phyloP scores from a whole-genome alignment of 2,888 invertebrate genomes.

The Mystacides longicornis region DNA sequence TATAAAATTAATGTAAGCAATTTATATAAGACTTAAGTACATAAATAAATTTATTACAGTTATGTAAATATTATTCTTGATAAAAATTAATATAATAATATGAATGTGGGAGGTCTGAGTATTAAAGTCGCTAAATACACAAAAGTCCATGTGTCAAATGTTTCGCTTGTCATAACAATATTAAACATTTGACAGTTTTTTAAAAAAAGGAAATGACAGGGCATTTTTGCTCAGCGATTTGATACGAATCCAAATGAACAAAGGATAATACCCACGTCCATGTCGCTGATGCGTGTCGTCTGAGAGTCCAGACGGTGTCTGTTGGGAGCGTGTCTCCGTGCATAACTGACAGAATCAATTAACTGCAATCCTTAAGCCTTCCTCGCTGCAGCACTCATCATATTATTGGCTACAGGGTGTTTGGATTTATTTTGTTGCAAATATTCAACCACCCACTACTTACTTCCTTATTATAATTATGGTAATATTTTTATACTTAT shows the following conservation, averaged over 20 bases:
- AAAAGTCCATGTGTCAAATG: background rate
- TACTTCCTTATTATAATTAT: no score
- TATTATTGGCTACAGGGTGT: background rate
- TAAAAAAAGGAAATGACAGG: background rate
- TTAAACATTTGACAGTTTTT: constrained; percentile 11
- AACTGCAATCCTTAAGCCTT: constrained; percentile 5
- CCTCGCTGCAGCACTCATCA: background rate
- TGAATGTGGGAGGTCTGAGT: constrained; percentile 8
- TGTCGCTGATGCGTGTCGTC: background rate
- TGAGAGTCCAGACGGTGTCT: background rate
- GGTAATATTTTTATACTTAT: no score
- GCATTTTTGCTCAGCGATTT: background rate
- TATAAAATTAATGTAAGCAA: background rate
- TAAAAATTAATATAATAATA: background rate
- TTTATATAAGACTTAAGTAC: background rate
- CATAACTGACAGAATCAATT: constrained; percentile 18
- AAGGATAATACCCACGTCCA: background rate
- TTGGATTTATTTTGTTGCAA: background rate
- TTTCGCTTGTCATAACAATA: constrained; percentile 16
- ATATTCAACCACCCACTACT: no score
- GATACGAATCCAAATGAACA: background rate
- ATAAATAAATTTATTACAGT: background rate
- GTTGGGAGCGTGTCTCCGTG: background rate
- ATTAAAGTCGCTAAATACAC: constrained; percentile 6
- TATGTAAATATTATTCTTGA: background rate